Conservation (phyloP, 2,888 invertebrate genomes). For the Cryptus armator region DNA sequence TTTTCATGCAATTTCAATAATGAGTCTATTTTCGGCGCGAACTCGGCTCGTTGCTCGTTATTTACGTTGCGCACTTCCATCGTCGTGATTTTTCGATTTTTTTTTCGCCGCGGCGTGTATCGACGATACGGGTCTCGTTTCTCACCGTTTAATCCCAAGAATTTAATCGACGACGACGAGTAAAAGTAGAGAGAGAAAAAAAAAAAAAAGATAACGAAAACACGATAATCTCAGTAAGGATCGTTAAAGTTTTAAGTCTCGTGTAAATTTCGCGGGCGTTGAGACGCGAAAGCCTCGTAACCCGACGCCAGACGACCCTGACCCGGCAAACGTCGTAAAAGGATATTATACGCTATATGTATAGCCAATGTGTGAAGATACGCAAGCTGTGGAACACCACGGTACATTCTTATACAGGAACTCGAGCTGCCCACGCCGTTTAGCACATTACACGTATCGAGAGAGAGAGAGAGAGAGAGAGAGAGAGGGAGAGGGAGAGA, state of each 20-base stretch:
- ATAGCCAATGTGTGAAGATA: constrained; percentile 5
- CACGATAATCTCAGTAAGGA: constrained; percentile 54
- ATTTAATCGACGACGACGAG: constrained; percentile 30
- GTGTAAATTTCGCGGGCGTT: constrained; percentile 82
- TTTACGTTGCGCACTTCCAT: not conserved
- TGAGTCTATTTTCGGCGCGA: not conserved
- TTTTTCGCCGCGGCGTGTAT: too few species aligned
- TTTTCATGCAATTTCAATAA: not conserved
- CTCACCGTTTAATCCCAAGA: constrained; percentile 16
- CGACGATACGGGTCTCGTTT: constrained; percentile 2
- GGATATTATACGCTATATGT: constrained; percentile 20
- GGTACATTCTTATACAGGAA: constrained; percentile 47
- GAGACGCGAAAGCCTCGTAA: constrained; percentile 62
- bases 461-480: not conserved
- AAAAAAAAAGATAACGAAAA: constrained; percentile 61
- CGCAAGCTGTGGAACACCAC: constrained; percentile 55
- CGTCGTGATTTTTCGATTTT: not conserved
- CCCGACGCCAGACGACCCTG: constrained; percentile 73
- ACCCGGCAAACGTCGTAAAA: constrained; percentile 78
- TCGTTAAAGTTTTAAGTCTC: constrained; percentile 56
- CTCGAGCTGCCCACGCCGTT: constrained; percentile 63
- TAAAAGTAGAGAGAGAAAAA: constrained; percentile 58
- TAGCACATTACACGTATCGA: constrained; percentile 2
- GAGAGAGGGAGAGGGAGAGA: not conserved
- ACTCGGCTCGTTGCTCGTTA: not conserved